These are phyloP conservation scores for Argyra leucocephala DNA, from an alignment of 2,888 invertebrate genomes.

Conservation along the genomic window DNA sequence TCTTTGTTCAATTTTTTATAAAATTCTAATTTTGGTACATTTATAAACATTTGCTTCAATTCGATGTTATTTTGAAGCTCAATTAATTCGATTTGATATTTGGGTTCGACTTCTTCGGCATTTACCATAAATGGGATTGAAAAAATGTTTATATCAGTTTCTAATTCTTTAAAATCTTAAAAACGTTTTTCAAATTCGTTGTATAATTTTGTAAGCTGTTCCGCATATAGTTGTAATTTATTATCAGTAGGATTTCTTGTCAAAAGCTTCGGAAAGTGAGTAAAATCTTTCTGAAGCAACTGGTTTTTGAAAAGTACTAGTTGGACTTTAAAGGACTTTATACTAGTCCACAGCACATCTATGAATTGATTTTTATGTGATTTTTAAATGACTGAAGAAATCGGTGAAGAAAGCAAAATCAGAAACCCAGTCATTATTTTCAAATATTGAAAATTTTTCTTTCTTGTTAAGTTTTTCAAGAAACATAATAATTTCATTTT, in stretches of 20 bases:
- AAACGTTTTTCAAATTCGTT: slow-evolving; percentile 8
- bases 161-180: slow-evolving; percentile 7
- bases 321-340: slow-evolving; percentile 9
- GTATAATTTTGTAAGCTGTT: slow-evolving; percentile 7
- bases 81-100: slow-evolving; percentile 8
- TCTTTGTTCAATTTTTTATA: slow-evolving; percentile 11
- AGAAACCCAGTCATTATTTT: slow-evolving; percentile 7
- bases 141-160: slow-evolving; percentile 9
- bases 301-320: slow-evolving; percentile 7
- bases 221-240: slow-evolving; percentile 5
- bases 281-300: slow-evolving; percentile 9
- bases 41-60: slow-evolving; percentile 8
- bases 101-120: not conserved
- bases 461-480: slow-evolving; percentile 9
- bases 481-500: slow-evolving; percentile 9
- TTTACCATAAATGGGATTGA: slow-evolving; percentile 7
- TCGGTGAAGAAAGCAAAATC: slow-evolving; percentile 9
- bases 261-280: slow-evolving; percentile 2
- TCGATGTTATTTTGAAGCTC: no score
- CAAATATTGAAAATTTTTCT: slow-evolving; percentile 7
- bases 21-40: slow-evolving; percentile 11
- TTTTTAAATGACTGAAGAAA: slow-evolving; percentile 8
- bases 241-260: slow-evolving; percentile 9
- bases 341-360: slow-evolving; percentile 7
- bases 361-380: slow-evolving; percentile 1